phyloP scores from a whole-genome alignment of 2,113 vertebrate genomes.

The Ophiodon elongatus region DNA sequence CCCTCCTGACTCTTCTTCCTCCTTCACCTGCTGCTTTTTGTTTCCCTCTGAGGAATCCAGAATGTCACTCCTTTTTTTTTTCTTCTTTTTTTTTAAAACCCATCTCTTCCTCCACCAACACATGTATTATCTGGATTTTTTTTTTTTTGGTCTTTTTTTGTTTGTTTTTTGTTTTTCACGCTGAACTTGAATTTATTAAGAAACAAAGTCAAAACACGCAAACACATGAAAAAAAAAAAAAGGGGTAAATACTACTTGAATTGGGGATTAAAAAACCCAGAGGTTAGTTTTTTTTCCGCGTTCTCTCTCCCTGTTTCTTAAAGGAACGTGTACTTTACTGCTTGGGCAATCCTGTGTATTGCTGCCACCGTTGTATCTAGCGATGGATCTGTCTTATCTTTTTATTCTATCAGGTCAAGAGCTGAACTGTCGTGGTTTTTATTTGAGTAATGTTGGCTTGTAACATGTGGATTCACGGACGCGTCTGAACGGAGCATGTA shows the following conservation, averaged over 20 bases:
- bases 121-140: slow-evolving; percentile 87
- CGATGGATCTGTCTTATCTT: slow-evolving; percentile 75
- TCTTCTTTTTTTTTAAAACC: background rate
- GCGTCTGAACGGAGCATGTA: slow-evolving; percentile 82
- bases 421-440: slow-evolving; percentile 80
- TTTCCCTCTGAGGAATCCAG: slow-evolving; percentile 86
- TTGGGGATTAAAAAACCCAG: slow-evolving; percentile 80
- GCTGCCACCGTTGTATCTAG: slow-evolving; percentile 79
- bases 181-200: slow-evolving; percentile 84
- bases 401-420: slow-evolving; percentile 82
- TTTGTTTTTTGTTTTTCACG: slow-evolving; percentile 68
- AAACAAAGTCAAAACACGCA: slow-evolving; percentile 49
- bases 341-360: slow-evolving; percentile 88
- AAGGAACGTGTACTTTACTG: slow-evolving; percentile 90
- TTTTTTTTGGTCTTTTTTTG: slow-evolving; percentile 84
- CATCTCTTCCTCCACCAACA: slow-evolving; percentile 27
- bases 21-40: slow-evolving; percentile 61
- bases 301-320: slow-evolving; percentile 90
- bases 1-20: slow-evolving; percentile 18
- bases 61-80: slow-evolving; percentile 77
- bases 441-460: slow-evolving; percentile 76
- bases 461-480: slow-evolving; percentile 76
- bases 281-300: slow-evolving; percentile 80
- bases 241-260: slow-evolving; percentile 86
- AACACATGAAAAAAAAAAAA: slow-evolving; percentile 47